These are phyloP conservation scores for Camponotus vicinus DNA, from an alignment of 1,140 invertebrate genomes.

Conservation along the genomic window DNA sequence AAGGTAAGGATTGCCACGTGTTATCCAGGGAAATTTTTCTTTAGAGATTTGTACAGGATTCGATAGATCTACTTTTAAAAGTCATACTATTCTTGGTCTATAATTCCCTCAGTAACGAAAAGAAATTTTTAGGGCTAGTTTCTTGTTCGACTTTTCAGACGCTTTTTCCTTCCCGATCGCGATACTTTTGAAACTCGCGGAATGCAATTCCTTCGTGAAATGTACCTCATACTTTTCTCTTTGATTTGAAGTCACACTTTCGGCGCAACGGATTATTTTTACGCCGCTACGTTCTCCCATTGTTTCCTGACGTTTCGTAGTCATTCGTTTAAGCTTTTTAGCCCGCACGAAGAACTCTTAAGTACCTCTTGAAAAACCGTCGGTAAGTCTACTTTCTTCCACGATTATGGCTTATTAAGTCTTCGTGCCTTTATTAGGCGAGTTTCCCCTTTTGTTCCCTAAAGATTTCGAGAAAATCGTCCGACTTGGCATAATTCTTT, in stretches of 20 bases:
- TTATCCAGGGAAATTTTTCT: background rate
- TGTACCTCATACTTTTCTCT: constrained; percentile 4
- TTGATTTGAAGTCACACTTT: constrained; percentile 3
- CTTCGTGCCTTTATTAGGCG: constrained; percentile 48
- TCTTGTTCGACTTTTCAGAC: background rate
- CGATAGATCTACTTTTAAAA: background rate
- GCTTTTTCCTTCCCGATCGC: background rate
- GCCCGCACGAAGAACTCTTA: constrained; percentile 55
- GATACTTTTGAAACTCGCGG: constrained; percentile 18
- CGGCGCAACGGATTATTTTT: constrained; percentile 44
- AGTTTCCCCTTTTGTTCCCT: constrained; percentile 50
- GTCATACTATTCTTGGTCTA: background rate
- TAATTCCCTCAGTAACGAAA: background rate
- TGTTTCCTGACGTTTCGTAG: constrained; percentile 34
- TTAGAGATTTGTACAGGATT: background rate
- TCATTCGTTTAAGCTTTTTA: constrained; percentile 49
- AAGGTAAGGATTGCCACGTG: background rate
- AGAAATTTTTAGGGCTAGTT: constrained; percentile 1
- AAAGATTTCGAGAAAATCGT: constrained; percentile 58
- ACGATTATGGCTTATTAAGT: constrained; percentile 59
- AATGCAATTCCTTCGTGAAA: constrained; percentile 24
- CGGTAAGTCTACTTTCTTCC: constrained; percentile 55
- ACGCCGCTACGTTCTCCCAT: constrained; percentile 35
- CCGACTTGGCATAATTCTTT: constrained; percentile 35
- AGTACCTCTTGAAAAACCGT: constrained; percentile 58